Evolutionary conservation across 53 echinoderm and acorn worm species (phyloP).

Genomic region (Paelopatides confundens): DNA sequence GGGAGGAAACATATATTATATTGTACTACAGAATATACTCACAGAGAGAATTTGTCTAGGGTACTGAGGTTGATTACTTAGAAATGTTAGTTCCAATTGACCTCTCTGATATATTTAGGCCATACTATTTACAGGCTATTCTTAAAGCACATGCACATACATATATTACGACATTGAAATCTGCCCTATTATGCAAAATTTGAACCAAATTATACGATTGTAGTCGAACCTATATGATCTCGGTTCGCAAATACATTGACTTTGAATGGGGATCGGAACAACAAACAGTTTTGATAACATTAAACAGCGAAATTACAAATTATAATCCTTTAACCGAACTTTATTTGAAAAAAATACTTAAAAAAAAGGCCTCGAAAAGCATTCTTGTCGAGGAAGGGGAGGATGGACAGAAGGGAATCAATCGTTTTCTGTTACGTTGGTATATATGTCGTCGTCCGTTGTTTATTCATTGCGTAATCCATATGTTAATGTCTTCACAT

Average conservation of each 20-base stretch:
- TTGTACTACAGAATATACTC: constrained; percentile 8
- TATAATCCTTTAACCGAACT: too few relatives aligned
- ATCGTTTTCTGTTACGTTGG: too few relatives aligned
- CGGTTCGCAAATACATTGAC: constrained; percentile 15
- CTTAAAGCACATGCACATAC: constrained; percentile 56
- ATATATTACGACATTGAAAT: constrained; percentile 42
- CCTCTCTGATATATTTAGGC: constrained; percentile 53
- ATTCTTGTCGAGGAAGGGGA: too few relatives aligned
- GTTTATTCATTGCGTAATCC: too few relatives aligned
- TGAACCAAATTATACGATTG: constrained; percentile 57
- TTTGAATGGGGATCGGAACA: constrained; percentile 39
- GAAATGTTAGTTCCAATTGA: constrained; percentile 68
- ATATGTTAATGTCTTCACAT: too few relatives aligned
- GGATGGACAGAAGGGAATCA: too few relatives aligned
- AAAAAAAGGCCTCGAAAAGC: too few relatives aligned
- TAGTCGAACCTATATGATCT: constrained; percentile 44
- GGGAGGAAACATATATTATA: too few relatives aligned
- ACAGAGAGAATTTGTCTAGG: background rate
- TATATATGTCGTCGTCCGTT: too few relatives aligned
- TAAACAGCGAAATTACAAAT: too few relatives aligned
- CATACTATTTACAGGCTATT: constrained; percentile 61
- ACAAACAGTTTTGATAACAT: constrained; percentile 42
- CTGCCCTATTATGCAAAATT: constrained; percentile 62
- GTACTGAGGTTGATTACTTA: constrained; percentile 39
- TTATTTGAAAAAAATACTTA: too few relatives aligned